phyloP scores from a whole-genome alignment of 2,888 invertebrate species.

The Poecilobothrus nobilitatus region DNA sequence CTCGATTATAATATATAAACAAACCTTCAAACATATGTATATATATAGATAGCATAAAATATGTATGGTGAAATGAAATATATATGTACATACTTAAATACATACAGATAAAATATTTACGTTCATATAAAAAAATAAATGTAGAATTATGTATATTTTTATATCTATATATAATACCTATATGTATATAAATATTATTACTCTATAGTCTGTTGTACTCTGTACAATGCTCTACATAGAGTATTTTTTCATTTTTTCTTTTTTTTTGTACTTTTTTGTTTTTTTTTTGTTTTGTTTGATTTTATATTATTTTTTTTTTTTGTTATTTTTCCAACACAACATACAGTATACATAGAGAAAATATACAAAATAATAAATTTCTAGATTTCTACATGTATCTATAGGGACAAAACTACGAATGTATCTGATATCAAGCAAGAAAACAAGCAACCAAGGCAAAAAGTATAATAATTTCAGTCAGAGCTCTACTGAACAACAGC shows the following conservation, averaged over 20 bases:
- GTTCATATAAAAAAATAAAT: background rate
- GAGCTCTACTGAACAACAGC: too few relatives aligned
- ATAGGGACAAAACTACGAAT: background rate
- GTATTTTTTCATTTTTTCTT: background rate
- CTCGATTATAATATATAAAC: background rate
- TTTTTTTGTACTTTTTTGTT: background rate
- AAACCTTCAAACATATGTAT: background rate
- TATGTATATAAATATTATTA: too few relatives aligned
- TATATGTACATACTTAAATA: background rate
- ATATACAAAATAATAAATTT: conserved; percentile 5
- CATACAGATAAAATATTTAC: background rate
- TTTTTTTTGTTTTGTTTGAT: background rate
- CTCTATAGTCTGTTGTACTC: too few relatives aligned
- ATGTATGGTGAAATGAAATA: background rate
- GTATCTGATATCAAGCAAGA: conserved; percentile 3
- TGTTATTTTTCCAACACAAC: too few relatives aligned
- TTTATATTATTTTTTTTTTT: background rate
- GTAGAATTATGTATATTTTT: background rate
- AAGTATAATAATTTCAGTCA: background rate
- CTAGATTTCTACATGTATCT: conserved; percentile 1
- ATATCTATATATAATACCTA: background rate
- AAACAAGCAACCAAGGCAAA: background rate
- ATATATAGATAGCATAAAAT: background rate
- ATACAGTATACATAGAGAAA: too few relatives aligned
- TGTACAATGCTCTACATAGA: background rate